Percentiles rank a stretch among this genome's conserved stretches.
Evolutionary conservation across 2,797 vertebrate genomes (phyloP).

Genomic region (Poliocrania exsul): DNA sequence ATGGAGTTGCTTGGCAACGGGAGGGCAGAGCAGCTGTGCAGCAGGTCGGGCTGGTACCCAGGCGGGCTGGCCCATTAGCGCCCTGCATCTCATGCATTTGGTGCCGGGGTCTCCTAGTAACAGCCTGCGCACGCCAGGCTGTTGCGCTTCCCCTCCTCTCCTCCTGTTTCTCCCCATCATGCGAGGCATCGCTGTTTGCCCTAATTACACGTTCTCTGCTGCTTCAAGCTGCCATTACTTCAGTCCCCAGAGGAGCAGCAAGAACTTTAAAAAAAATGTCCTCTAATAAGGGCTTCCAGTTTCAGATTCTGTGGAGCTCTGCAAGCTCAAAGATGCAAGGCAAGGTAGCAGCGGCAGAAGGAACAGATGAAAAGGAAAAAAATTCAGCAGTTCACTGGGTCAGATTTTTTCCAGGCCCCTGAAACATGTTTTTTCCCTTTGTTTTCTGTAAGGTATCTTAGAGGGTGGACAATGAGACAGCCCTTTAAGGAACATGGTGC

Average conservation of each 20-base stretch:
- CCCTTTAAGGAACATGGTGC: neutral
- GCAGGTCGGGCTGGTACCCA: slow-evolving; percentile 83
- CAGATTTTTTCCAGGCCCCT: slow-evolving; percentile 31
- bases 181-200: slow-evolving; percentile 72
- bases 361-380: slow-evolving; percentile 30
- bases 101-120: slow-evolving; percentile 90
- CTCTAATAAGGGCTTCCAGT: slow-evolving; percentile 76
- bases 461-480: neutral
- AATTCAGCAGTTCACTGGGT: neutral
- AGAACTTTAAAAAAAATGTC: slow-evolving; percentile 73
- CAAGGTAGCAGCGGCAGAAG: neutral
- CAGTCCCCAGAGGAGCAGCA: slow-evolving; percentile 72
- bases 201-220: slow-evolving; percentile 79
- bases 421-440: neutral
- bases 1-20: slow-evolving; percentile 94
- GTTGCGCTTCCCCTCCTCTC: slow-evolving; percentile 66
- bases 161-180: slow-evolving; percentile 71
- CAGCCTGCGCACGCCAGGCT: slow-evolving; percentile 73
- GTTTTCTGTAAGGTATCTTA: slow-evolving; percentile 6
- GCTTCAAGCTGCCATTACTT: slow-evolving; percentile 79
- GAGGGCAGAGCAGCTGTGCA: slow-evolving; percentile 80
- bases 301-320: slow-evolving; percentile 72
- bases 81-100: slow-evolving; percentile 83
- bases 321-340: slow-evolving; percentile 63
- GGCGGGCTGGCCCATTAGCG: slow-evolving; percentile 88